Evolutionary conservation across 1,140 invertebrate species (phyloP), one percentile per base, ranked within the genome.

Genomic region (Oedothorax gibbosus): DNA sequence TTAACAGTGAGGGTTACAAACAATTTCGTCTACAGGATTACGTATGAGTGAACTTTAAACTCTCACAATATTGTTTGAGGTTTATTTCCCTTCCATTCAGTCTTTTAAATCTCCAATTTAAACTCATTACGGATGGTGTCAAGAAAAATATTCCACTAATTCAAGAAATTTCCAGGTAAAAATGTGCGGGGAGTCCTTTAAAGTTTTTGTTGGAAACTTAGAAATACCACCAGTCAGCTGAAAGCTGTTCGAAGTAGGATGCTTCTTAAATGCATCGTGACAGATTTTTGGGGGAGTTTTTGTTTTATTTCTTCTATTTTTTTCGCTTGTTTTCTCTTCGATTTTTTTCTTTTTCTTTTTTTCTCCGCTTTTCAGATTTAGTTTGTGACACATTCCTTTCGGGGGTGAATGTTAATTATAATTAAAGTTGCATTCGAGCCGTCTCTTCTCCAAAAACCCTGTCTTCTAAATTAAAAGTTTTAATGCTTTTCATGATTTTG

Each of bases 371-470:
- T 20, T 53, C 50, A 54, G 54, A 71, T 51, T 53, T 71, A 53
- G 50, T 71, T 71, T 71, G 21, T 75, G 72, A 75, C 72, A 75
- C 72, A 75, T 75, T 75, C 72, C 72, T 11, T 21, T 60, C 53
- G 53, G 35, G 21, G 18, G 53, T n/a, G 72, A 75, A 75, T 75
- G 72, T 75, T 75, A 75, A 75, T 75, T 75, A 57, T 75, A 75
- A 75, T 75, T 75, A 60, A 75, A 75, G 20, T 57, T 75, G 72
- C 56, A 75, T 14, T 57, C 57, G 72, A 75, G 35, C 35, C 5
- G 35, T 35, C 35, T 35, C 35, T 35, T 35, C 35, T 75, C 57
- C 54, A 57, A 35, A 73, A 75, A 75, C 57, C 57, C 57, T 75
- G 57, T 75, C 57, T 57, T 21, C 20, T 57, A 57, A 75, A 75